A percentile compares a stretch with the other conserved stretches of the same genome.
These are phyloP conservation scores for Syrphus vitripennis DNA, from an alignment of 2,888 invertebrate genomes.

Conservation along the genomic window DNA sequence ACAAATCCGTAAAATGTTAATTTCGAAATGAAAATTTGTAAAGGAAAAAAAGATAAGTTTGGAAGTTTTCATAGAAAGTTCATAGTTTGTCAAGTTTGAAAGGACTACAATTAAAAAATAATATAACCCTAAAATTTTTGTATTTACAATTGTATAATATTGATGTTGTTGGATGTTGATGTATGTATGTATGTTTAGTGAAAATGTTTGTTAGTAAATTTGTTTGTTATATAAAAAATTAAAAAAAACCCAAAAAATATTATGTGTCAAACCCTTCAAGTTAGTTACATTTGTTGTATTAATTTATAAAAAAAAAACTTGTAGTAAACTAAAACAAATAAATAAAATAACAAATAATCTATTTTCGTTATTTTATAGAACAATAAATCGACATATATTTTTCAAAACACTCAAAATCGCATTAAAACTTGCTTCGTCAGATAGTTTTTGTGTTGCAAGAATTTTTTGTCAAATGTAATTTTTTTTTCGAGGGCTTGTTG, in stretches of 20 bases:
- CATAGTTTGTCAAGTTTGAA: no score
- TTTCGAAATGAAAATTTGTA: no score
- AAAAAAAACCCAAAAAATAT: not conserved
- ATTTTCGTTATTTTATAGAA: not conserved
- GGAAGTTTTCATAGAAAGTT: no score
- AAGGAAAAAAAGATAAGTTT: no score
- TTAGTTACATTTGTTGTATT: not conserved
- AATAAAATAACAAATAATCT: not conserved
- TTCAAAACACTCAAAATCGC: not conserved
- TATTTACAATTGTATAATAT: not conserved
- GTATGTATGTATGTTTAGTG: not conserved
- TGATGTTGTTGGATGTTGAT: not conserved
- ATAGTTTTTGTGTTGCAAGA: slow-evolving; percentile 24
- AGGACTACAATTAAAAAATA: no score
- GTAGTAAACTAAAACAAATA: not conserved
- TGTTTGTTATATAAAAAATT: not conserved
- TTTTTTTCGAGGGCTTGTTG: not conserved
- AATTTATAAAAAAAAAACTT: not conserved
- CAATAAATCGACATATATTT: not conserved
- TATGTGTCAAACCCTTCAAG: not conserved
- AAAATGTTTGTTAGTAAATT: not conserved
- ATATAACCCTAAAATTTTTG: not conserved
- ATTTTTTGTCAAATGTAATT: not conserved
- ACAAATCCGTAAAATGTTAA: no score
- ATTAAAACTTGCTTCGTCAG: slow-evolving; percentile 42